Evolutionary conservation across 1,140 invertebrate species (phyloP), one percentile per base, ranked within the genome.

Genomic region (Luehdorfia chinensis): DNA sequence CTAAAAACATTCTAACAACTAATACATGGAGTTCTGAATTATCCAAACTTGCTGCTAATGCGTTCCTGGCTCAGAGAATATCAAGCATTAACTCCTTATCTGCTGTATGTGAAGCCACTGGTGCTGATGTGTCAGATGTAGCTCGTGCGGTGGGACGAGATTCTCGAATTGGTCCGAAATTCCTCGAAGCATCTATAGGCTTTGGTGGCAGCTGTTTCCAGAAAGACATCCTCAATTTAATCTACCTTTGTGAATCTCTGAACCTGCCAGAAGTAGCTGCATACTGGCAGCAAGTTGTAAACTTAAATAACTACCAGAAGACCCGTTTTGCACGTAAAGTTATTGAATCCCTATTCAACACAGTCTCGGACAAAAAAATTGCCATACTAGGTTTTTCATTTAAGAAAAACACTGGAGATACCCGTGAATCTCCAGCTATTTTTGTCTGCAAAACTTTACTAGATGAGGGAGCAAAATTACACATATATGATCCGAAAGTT

Each of bases 171-270:
- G 98, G 98, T 4, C 92, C 95, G 0, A 98, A 99, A 87, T 99
- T 99, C 84, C 88, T 99, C n/a, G 93, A 98, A 87, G 98, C 98
- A 0, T 97, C 96, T 27, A 94, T 99, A 31, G 96, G 96, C 33
- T 99, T 99, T 87, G 98, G 98, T 28, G 98, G 98, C 25, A 99
- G 97, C 66, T 99, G 98, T 87, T 99, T 99, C 79, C 97, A 99
- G 88, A 99, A 99, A 87, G 98, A 99, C 83, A 97, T 99, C 25
- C 89, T 99, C 0, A 99, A 99, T 84, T 88, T 99, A 46, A 98
- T 99, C 0, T 99, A 99, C 76, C 94, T 99, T 28, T 97, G 96
- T 70, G 98, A 99, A 84, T 96, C 96, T 64, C 85, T 99, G 0
- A 98, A 99, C 85, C 81, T 99, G 39, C 95, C 95, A 0, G 96